phyloP scores from a whole-genome alignment of 37 sponge, comb jelly and placozoan genomes.

The Eunapius fragilis region DNA sequence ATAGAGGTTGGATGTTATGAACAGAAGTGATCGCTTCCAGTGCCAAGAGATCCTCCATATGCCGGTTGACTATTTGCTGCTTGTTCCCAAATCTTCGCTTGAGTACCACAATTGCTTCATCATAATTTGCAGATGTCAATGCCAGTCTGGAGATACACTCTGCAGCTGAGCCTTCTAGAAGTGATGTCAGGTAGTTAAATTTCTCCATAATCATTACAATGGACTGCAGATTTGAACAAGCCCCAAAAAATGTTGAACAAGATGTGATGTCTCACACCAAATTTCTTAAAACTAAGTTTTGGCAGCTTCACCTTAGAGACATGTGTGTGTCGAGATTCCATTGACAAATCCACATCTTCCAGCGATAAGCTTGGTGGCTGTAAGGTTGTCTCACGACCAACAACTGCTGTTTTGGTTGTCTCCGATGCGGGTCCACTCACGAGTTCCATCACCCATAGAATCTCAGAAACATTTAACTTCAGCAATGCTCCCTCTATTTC shows the following conservation, averaged over 20 bases:
- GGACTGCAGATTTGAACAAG: no score
- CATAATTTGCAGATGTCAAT: conserved; percentile 3
- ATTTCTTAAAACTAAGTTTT: not conserved
- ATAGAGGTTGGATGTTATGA: not conserved
- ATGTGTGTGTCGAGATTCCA: no score
- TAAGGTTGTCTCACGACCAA: no score
- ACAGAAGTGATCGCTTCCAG: not conserved
- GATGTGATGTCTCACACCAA: conserved; percentile 13
- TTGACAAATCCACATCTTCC: no score
- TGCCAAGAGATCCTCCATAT: not conserved
- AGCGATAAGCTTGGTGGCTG: no score
- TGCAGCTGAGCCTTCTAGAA: not conserved
- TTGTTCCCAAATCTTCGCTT: not conserved
- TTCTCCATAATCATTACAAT: not conserved
- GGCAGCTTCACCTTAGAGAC: no score
- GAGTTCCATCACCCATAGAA: no score
- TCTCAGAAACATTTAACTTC: no score
- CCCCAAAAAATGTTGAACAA: conserved; percentile 3
- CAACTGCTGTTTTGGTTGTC: no score
- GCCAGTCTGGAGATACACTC: not conserved
- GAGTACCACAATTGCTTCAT: not conserved
- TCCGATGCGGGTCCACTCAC: no score
- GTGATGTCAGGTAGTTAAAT: conserved; percentile 1
- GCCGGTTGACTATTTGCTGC: not conserved
- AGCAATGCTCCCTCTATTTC: no score